A percentile compares a stretch with the other conserved stretches of the same genome.
Evolutionary conservation across 2,113 vertebrate genomes (phyloP).

Genomic region (Alethe diademata): DNA sequence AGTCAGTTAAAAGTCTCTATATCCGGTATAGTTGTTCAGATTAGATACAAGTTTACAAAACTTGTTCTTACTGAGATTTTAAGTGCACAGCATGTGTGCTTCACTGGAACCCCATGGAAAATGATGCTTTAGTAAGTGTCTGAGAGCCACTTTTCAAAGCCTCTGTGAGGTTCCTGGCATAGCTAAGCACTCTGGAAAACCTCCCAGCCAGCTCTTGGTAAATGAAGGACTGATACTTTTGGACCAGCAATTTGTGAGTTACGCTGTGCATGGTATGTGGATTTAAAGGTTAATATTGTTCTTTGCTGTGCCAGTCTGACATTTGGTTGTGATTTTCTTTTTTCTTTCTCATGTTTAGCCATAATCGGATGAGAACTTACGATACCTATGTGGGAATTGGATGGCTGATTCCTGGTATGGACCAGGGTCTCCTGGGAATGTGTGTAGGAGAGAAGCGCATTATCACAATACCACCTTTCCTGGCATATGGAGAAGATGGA

Average conservation of each 20-base stretch:
- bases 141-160: not conserved
- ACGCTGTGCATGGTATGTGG: not conserved
- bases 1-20: not conserved
- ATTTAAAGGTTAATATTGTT: not conserved
- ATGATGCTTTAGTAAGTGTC: not conserved
- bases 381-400: slow-evolving; percentile 97
- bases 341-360: slow-evolving; percentile 68
- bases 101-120: not conserved
- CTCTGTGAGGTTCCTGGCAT: not conserved
- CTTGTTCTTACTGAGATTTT: not conserved
- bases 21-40: not conserved
- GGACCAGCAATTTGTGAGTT: not conserved
- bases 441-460: slow-evolving; percentile 92
- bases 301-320: not conserved
- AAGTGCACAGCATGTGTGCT: not conserved
- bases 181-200: not conserved
- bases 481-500: slow-evolving; percentile 94
- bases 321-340: not conserved
- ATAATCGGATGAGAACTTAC: slow-evolving; percentile 93
- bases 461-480: slow-evolving; percentile 90
- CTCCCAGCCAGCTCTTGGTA: not conserved
- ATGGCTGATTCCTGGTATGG: slow-evolving; percentile 98
- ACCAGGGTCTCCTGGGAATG: slow-evolving; percentile 95
- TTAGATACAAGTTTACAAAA: not conserved
- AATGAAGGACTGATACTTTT: not conserved